A percentile compares a stretch with the other conserved stretches of the same genome.
phyloP scores from a whole-genome alignment of 2,888 invertebrate genomes.

The Pegoplata infirma region DNA sequence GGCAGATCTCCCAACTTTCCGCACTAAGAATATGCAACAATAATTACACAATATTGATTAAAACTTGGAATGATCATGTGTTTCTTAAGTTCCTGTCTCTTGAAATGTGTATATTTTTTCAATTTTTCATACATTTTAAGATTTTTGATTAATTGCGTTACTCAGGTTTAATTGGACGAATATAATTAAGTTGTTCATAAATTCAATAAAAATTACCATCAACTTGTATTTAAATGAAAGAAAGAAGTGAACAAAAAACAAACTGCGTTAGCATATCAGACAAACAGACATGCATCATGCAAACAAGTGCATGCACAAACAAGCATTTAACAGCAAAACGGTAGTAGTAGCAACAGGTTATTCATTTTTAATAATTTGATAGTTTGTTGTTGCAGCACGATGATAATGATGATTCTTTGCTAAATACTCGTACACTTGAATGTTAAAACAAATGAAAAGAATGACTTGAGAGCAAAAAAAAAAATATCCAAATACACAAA shows the following conservation, averaged over 20 bases:
- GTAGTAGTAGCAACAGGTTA: slow-evolving; percentile 9
- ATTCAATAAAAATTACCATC: slow-evolving; percentile 63
- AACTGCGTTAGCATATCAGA: slow-evolving; percentile 46
- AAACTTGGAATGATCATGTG: neutral
- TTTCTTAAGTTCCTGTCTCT: neutral
- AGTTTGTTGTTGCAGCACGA: slow-evolving; percentile 39
- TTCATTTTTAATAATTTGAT: slow-evolving; percentile 51
- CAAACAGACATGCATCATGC: slow-evolving; percentile 34
- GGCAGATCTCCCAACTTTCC: no score
- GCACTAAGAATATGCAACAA: no score
- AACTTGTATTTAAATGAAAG: neutral
- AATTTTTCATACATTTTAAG: slow-evolving; percentile 30
- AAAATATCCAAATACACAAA: neutral
- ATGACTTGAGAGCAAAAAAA: neutral
- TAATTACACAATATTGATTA: no score
- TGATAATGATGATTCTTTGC: slow-evolving; percentile 37
- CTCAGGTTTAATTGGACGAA: slow-evolving; percentile 74
- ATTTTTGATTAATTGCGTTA: slow-evolving; percentile 74
- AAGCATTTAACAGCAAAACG: neutral
- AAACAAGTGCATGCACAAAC: slow-evolving; percentile 34
- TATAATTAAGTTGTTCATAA: slow-evolving; percentile 75
- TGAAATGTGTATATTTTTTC: slow-evolving; percentile 25
- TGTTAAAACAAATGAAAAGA: slow-evolving; percentile 3
- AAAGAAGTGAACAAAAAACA: neutral
- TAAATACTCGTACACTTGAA: slow-evolving; percentile 17